Evolutionary conservation across 2,113 vertebrate species (phyloP), one percentile per base, ranked within the genome.

Genomic region (Phrynocephalus versicolor): DNA sequence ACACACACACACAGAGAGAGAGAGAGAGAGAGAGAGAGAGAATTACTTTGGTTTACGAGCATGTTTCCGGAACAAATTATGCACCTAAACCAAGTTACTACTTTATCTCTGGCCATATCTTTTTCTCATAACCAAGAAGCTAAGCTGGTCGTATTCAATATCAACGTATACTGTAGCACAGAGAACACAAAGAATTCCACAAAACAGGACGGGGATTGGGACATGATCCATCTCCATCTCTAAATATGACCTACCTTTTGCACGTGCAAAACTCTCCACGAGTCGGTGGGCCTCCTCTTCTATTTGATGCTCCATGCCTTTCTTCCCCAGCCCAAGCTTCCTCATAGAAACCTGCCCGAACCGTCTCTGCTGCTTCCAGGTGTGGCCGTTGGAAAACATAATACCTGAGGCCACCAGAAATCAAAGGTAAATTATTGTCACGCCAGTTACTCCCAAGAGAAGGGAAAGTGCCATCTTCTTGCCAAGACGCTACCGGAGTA

Each of bases 381-480:
- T 90, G 30, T 88, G 87, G 0, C 91, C 90, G 23, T 82, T 91
- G 51, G 92, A 92, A 79, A 91, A 90, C 72, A 92, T 79, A 64
- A 94, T 21, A 1, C 92, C 88, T 94, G 73, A 65, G 39, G 9
- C 67, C 41, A 13, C 25, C 37, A 41, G 23, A 30, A 55, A 58
- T 18, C 51, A 51, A 30, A 13, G 64, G 57, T 2, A 72, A 39
- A 72, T 72, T 35, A 72, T 23, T 72, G 35, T 18, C 70, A 39
- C 35, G 21, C 19, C 33, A 21, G 37, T 35, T 69, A 14, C 30
- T n/a, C 2, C 27, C 30, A 60, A 19, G 60, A 21, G 60, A 62
- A 62, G 23, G 45, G 21, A 62, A 25, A 30, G 64, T 67, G 25
- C 64, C 27, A 12, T 1, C 2, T 30, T 67, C 64, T 9, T 12